Conservation (phyloP, 2,888 invertebrate genomes). For the Allacma fusca region DNA sequence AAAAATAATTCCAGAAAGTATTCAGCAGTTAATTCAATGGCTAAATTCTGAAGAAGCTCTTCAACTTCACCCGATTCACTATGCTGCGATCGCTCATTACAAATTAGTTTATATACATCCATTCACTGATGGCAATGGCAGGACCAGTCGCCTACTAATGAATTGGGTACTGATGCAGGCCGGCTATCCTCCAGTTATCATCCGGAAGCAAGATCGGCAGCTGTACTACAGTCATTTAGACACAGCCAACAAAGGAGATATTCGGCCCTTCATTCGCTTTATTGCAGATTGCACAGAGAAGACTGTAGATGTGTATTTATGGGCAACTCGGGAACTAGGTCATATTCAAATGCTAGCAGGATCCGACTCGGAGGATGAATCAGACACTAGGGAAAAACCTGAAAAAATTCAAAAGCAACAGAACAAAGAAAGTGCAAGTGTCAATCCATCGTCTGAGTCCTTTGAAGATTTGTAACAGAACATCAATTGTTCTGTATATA, state of each 20-base stretch:
- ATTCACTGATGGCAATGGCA: constrained; percentile 95
- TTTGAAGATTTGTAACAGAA: too few species aligned
- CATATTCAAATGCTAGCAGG: constrained; percentile 33
- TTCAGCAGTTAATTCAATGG: constrained; percentile 92
- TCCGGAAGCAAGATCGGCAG: constrained; percentile 81
- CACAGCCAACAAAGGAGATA: constrained; percentile 91
- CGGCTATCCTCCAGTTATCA: constrained; percentile 95
- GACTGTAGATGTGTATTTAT: constrained; percentile 85
- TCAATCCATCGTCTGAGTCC: too few species aligned
- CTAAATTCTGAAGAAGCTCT: constrained; percentile 83
- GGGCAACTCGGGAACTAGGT: constrained; percentile 75
- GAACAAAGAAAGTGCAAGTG: too few species aligned
- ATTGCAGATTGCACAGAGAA: constrained; percentile 92
- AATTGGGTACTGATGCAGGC: constrained; percentile 94
- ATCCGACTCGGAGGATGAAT: constrained; percentile 3
- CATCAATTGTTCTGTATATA: too few species aligned
- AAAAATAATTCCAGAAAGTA: constrained; percentile 78
- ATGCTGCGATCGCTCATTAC: constrained; percentile 95
- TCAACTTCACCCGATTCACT: constrained; percentile 88
- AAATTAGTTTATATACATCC: constrained; percentile 93
- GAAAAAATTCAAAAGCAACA: constrained; percentile 7
- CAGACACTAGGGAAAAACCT: not conserved
- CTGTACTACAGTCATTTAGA: constrained; percentile 72
- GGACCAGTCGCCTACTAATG: constrained; percentile 94
- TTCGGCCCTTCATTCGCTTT: constrained; percentile 94